Base-by-base conservation (phyloP, 2,113 vertebrate genomes). In the Silurus glanis region DNA sequence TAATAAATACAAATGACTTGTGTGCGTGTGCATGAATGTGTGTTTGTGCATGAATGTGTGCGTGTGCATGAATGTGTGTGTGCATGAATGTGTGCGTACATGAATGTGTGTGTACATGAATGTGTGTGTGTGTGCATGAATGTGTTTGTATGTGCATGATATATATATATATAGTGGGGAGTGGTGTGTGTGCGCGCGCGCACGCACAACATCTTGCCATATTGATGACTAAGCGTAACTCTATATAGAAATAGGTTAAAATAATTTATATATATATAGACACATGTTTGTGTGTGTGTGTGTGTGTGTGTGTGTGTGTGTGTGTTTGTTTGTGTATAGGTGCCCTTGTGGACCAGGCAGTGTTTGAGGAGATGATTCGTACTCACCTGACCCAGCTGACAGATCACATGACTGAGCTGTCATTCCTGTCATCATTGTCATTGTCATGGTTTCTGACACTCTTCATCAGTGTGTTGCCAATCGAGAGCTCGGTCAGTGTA, bases 401-500 rank as follows among this genome's bases (percentile, higher is more conserved):
- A 37, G 97, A 98, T 79, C 97, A 98, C 94, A 98, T 98, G 97
- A 96, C 90, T 1, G 97, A 98, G 92, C 96, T 99, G 96, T 98
- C 97, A 9, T 99, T 99, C 94, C 98, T 99, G 94, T 99, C 97
- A 9, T 99, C 98, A 0, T 95, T 99, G 91, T 99, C 98, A 85
- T 93, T 99, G 87, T 99, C 98, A 80, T 99, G 98, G 98, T 99
- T 99, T 91, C 97, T 99, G 92, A 99, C 98, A 16, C 96, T 99
- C 88, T 99, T 99, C 91, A 97, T 99, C 94, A 99, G 97, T 0
- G 98, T 99, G 86, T 92, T 99, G 79, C 97, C 97, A 87, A 97
- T 99, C 88, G 97, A 99, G 92, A 98, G 98, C 23, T 97, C 98
- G 1, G 97, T 99, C 88, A 99, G 97, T 74, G 97, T 99, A 84